Evolutionary conservation across 2,888 invertebrate genomes (phyloP), one percentile per base, ranked within the genome.

Genomic region (Bimastos eiseni): DNA sequence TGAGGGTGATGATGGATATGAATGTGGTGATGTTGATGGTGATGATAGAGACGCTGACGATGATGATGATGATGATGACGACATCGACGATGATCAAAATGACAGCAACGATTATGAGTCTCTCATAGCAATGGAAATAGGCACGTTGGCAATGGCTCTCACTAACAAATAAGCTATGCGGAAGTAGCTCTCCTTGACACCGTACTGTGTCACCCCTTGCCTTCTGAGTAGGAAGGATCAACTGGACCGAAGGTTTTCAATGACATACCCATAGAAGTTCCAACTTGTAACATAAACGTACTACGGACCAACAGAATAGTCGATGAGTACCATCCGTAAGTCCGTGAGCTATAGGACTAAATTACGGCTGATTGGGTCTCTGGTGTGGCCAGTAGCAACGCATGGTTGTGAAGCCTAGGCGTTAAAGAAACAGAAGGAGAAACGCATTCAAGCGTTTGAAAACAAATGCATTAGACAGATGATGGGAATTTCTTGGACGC

Each of bases 31-130:
- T 34, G 90, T 83, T 19, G 33, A 70, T 70, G 70, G 15, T 19
- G 55, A 49, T 90, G 89, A 89, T 44, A 44, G 44, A 15, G 89
- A 70, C 13, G 70, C 30, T n/a, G 70, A 70, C n/a, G 70, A 70
- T n/a, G 30, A 70, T n/a, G n/a, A 70, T 17, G 70, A 70, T n/a
- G 70, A 70, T 49, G 21, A 44, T 44, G 44, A 44, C 49, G 6
- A 49, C 6, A 1, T 1, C n/a, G 13, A 70, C 11, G 30, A n/a
- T n/a, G 70, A 70, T 70, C 3, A n/a, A 6, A 41, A 15, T 15
- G 41, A 11, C 41, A 41, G 41, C 6, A 6, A 11, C 8, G 15
- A 15, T 41, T 15, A 41, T 41, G 41, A 41, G 30, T n/a, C 30
- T 17, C 17, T n/a, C 11, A 11, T 70, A n/a, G 6, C 49, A 24